Evolutionary conservation across 2,888 invertebrate genomes (phyloP), one percentile per base, ranked within the genome.

Genomic region (Dicyrtoma fusca): DNA sequence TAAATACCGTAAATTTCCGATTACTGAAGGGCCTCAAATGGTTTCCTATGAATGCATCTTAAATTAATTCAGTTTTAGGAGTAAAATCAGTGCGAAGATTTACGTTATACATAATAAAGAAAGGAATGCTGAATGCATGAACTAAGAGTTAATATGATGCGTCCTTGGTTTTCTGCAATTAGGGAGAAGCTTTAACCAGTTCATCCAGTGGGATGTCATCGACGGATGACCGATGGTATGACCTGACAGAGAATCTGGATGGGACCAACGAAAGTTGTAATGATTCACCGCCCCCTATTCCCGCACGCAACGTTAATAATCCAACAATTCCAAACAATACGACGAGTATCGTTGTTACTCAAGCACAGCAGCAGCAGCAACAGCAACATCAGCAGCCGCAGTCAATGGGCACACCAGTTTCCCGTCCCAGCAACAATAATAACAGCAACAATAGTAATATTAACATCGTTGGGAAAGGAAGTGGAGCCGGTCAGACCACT

Each of bases 201-300:
- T 88, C 87, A 74, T 88, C 88, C 76, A 88, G 87, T 81, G 88
- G 88, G 62, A 88, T 88, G 88, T 88, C 68, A 86, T 86, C 79
- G 85, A 62, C 84, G 75, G 88, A 89, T 79, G 89, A 89, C 81
- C 86, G 88, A 81, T 90, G 89, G 89, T 87, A 84, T 75, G 84
- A 84, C 74, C 78, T 82, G 71, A 77, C 80, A 74, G 82, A 84
- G 75, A 80, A 80, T 69, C 74, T 78, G 26, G 82, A 82, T 55
- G 76, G 74, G n/a, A 75, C 75, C 21, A 69, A 61, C 11, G 63
- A 63, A 62, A 74, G 53, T 21, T 75, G 23, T 19, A 69, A 42
- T 66, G 72, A 55, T 70, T 74, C 78, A 13, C 79, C 80, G 11
- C 78, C 80, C 10, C 78, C 80, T 21, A 76, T 80, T 10, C 80